These are phyloP conservation scores for Rhamphomyia laevipes DNA, from an alignment of 2,888 invertebrate species.

Conservation along the genomic window DNA sequence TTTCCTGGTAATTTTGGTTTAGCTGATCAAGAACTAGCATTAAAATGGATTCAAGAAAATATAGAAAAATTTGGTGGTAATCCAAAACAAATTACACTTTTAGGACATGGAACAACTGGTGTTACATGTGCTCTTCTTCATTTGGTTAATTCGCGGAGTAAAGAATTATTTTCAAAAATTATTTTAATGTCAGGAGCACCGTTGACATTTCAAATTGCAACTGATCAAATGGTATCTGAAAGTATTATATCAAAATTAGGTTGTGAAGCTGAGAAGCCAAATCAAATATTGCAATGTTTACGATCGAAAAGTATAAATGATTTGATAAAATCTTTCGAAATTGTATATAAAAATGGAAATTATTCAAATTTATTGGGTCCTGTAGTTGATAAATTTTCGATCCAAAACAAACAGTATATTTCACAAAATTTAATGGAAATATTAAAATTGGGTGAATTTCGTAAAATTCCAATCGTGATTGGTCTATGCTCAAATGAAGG, in stretches of 20 bases:
- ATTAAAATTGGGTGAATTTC: constrained; percentile 41
- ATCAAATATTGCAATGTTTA: constrained; percentile 49
- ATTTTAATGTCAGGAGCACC: constrained; percentile 52
- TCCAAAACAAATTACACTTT: constrained; percentile 60
- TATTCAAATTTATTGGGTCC: constrained; percentile 49
- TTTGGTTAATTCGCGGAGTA: constrained; percentile 44
- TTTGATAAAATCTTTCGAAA: constrained; percentile 46
- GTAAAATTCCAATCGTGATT: constrained; percentile 51
- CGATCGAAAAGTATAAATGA: constrained; percentile 47
- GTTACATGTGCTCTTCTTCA: constrained; percentile 57
- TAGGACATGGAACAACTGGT: constrained; percentile 68
- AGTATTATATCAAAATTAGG: constrained; percentile 41
- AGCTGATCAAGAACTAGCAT: constrained; percentile 70
- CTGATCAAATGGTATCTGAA: constrained; percentile 36
- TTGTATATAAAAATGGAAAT: constrained; percentile 47
- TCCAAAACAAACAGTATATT: constrained; percentile 23
- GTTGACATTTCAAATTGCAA: constrained; percentile 17
- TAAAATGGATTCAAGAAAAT: constrained; percentile 66
- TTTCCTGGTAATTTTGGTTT: constrained; percentile 73
- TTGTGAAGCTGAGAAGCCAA: constrained; percentile 37
- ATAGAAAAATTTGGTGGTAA: constrained; percentile 73
- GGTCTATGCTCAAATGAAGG: constrained; percentile 59
- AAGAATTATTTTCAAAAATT: constrained; percentile 51
- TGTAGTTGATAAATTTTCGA: constrained; percentile 40
- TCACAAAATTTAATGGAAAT: constrained; percentile 36